Conservation (phyloP, 2,113 vertebrate genomes). For the Phaethon lepturus region DNA sequence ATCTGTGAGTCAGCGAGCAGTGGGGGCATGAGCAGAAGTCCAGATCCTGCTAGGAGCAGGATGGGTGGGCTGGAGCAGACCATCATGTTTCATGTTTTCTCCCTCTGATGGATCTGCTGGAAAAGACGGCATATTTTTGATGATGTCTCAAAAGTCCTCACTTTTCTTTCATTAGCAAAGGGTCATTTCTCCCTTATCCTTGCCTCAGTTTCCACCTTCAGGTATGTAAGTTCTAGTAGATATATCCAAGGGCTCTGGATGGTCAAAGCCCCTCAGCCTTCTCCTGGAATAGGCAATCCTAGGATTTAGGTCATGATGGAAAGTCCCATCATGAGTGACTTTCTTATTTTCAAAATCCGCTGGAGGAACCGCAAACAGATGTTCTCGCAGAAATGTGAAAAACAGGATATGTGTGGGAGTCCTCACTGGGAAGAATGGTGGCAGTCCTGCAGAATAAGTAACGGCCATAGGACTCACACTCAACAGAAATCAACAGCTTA, state of each 20-base stretch:
- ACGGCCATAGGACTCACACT: not conserved
- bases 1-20: not conserved
- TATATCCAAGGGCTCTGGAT: not conserved
- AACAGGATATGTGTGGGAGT: constrained; percentile 69
- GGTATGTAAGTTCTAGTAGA: not conserved
- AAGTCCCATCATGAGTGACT: not conserved
- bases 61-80: not conserved
- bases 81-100: not conserved
- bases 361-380: constrained; percentile 39
- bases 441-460: not conserved
- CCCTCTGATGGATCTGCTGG: not conserved
- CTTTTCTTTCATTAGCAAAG: not conserved
- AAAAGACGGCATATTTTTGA: not conserved
- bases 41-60: not conserved
- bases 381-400: constrained; percentile 36
- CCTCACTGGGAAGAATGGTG: constrained; percentile 16
- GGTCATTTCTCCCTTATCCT: not conserved
- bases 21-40: not conserved
- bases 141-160: not conserved
- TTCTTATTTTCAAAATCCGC: not conserved
- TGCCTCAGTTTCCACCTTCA: not conserved
- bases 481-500: not conserved
- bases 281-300: not conserved
- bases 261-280: not conserved
- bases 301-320: not conserved